These are phyloP conservation scores for Delphinapterus leucas DNA, from an alignment of 2,113 vertebrate species.

Conservation along the genomic window DNA sequence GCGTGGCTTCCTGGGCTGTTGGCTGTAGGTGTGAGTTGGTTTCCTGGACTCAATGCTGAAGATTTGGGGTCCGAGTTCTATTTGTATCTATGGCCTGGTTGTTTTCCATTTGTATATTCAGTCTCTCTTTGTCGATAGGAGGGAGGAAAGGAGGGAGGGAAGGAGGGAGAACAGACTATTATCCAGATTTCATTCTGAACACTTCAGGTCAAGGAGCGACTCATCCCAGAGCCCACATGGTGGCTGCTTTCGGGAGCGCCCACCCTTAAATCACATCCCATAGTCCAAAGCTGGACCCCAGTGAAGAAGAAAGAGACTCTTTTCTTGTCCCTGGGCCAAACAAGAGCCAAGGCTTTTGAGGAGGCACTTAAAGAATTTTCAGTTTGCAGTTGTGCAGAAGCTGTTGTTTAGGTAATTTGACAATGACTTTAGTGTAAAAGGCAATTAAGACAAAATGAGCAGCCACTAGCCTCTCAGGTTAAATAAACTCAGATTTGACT, in stretches of 20 bases:
- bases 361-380: conserved; percentile 68
- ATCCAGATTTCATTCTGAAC: neutral
- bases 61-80: neutral
- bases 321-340: conserved; percentile 3
- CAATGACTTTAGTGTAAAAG: conserved; percentile 81
- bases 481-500: conserved; percentile 75
- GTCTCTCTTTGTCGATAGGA: neutral
- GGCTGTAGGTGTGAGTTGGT: neutral
- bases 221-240: neutral
- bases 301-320: neutral
- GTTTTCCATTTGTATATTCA: neutral
- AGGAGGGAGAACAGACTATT: neutral
- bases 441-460: conserved; percentile 77
- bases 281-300: neutral
- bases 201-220: neutral
- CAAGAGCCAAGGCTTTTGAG: conserved; percentile 38
- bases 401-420: conserved; percentile 77
- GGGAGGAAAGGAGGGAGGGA: neutral
- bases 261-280: neutral
- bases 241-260: neutral
- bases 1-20: neutral
- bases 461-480: conserved; percentile 67
- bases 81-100: neutral
- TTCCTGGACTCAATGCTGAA: neutral
- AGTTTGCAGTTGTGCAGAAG: conserved; percentile 55